phyloP scores from a whole-genome alignment of 2,113 vertebrate genomes.

The Mobula hypostoma region DNA sequence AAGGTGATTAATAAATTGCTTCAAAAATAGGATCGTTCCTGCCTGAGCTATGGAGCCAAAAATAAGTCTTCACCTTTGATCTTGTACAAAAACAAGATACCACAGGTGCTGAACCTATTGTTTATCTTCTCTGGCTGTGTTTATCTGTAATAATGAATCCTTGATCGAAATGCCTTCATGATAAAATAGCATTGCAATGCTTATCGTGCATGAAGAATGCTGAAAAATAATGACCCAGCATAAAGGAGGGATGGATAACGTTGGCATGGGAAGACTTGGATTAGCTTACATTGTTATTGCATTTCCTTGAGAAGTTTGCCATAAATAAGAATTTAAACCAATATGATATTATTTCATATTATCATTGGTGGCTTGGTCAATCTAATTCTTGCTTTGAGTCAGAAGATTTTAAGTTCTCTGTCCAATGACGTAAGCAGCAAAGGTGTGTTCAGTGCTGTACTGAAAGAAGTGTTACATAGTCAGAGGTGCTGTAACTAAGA shows the following conservation, averaged over 20 bases:
- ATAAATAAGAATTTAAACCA: no score
- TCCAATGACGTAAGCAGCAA: no score
- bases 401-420: no score
- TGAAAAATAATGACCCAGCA: not conserved
- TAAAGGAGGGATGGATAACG: not conserved
- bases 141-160: not conserved
- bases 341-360: no score
- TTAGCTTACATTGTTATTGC: not conserved
- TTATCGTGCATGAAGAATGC: constrained; percentile 8
- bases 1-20: not conserved
- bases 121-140: not conserved
- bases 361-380: no score
- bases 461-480: no score
- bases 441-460: no score
- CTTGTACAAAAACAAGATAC: not conserved
- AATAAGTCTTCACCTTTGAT: not conserved
- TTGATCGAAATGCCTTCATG: not conserved
- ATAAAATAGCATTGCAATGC: not conserved
- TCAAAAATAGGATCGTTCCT: not conserved
- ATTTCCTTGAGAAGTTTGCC: not conserved
- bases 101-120: not conserved
- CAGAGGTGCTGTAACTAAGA: no score
- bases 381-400: no score
- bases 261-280: not conserved
- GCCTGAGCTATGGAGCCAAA: not conserved